Evolutionary conservation across 2,888 invertebrate genomes (phyloP), one percentile per base, ranked within the genome.

Genomic region (Thymelicus acteon): DNA sequence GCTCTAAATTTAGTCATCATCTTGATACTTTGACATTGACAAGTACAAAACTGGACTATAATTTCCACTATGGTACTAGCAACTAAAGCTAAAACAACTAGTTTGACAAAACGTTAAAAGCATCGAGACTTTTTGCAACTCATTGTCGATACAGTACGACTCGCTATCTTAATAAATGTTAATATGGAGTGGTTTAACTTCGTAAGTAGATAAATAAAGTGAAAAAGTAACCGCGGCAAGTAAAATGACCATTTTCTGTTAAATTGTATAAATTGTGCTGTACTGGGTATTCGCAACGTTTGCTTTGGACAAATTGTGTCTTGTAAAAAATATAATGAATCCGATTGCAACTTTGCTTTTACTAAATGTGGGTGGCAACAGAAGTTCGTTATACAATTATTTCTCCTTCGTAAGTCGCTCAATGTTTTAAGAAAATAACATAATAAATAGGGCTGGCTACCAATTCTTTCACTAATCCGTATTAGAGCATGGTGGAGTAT

Each of bases 101-200:
- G 57, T 57, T 57, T 57, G 24, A 57, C 31, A 31, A 57, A 31
- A 57, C 13, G 6, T 31, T 57, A 12, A 57, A 13, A 57, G 57
- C 57, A 6, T 6, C 57, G 31, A 44, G 44, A 12, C 7, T 57
- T 57, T 58, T 58, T 37, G 37, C 58, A 58, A 37, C 8, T 57
- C 2, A 58, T 37, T 37, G 58, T 58, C 58, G 39, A 37, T 37
- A n/a, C 37, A 37, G n/a, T 58, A 37, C 58, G n/a, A 37, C n/a
- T 39, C 44, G 8, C n/a, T 44, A 44, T 44, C 44, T 58, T 58
- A 58, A 58, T 58, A 39, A 58, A 58, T 58, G 58, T 39, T 58
- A 58, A 58, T 37, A 12, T 7, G 37, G 12, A 58, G 39, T 58
- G 58, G 31, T n/a, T 31, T 13, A 37, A 58, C 58, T 7, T n/a